These are phyloP conservation scores for Melopsittacus undulatus DNA, from an alignment of 2,797 vertebrate species.

Conservation along the genomic window DNA sequence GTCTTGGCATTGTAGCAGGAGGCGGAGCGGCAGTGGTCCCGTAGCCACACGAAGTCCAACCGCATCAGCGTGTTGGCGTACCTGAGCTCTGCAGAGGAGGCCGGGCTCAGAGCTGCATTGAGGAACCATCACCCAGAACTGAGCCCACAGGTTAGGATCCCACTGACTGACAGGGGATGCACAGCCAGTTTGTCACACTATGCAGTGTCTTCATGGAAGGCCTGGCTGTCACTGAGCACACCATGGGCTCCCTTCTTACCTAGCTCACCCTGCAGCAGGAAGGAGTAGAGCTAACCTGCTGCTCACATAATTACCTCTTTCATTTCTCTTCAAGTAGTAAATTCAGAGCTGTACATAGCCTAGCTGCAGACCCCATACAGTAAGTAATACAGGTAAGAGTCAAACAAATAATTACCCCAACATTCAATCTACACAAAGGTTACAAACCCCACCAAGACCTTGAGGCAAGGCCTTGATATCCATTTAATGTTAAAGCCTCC, in stretches of 20 bases:
- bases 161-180: rapidly evolving
- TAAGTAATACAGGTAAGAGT: neutral
- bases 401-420: neutral
- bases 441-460: neutral
- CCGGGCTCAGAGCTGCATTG: neutral
- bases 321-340: neutral
- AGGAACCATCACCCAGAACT: neutral
- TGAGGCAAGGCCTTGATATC: neutral
- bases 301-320: neutral
- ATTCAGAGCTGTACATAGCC: neutral
- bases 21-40: conserved; percentile 90
- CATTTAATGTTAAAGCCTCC: neutral
- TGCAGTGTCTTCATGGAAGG: neutral
- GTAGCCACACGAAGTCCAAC: conserved; percentile 91
- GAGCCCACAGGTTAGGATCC: neutral
- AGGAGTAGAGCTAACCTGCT: rapidly evolving
- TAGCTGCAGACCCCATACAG: neutral
- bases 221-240: neutral
- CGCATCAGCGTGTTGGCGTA: conserved; percentile 77
- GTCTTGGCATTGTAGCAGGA: conserved; percentile 88
- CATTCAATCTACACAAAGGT: neutral
- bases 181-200: neutral
- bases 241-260: neutral
- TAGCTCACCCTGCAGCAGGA: neutral
- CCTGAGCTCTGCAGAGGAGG: conserved; percentile 77